Conservation (phyloP, 2,888 invertebrate species). For the Lobophora halterata region DNA sequence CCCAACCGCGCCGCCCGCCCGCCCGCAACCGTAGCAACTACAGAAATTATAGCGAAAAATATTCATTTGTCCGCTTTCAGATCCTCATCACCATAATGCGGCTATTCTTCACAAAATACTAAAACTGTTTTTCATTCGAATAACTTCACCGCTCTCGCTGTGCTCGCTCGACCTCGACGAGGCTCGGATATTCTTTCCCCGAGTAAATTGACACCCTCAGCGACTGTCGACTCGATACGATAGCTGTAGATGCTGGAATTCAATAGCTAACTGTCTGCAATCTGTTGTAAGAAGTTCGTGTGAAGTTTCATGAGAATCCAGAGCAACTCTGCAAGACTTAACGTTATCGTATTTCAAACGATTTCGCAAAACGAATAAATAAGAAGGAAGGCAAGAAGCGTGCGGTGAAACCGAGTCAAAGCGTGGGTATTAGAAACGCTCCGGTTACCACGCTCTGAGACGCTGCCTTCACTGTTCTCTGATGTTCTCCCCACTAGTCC, state of each 20-base stretch:
- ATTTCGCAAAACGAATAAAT: slow-evolving; percentile 79
- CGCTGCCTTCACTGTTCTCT: slow-evolving; percentile 35
- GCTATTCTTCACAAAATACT: slow-evolving; percentile 34
- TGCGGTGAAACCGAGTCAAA: slow-evolving; percentile 79
- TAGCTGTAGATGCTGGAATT: slow-evolving; percentile 62
- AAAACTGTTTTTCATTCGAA: slow-evolving; percentile 28
- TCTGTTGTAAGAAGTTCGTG: slow-evolving; percentile 63
- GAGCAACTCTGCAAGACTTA: slow-evolving; percentile 61
- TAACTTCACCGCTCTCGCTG: slow-evolving; percentile 17
- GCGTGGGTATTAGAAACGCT: slow-evolving; percentile 80
- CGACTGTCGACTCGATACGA: slow-evolving; percentile 41
- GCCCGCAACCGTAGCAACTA: no score
- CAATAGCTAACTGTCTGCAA: slow-evolving; percentile 69
- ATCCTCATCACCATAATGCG: slow-evolving; percentile 57
- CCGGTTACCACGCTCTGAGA: slow-evolving; percentile 72
- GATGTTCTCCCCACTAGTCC: slow-evolving; percentile 12
- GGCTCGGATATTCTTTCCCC: slow-evolving; percentile 37
- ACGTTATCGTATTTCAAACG: slow-evolving; percentile 80
- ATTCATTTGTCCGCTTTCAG: slow-evolving; percentile 69
- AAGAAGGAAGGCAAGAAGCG: slow-evolving; percentile 78
- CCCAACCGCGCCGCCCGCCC: no score
- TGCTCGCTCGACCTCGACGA: slow-evolving; percentile 13
- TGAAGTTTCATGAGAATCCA: slow-evolving; percentile 72
- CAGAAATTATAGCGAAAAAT: slow-evolving; percentile 75
- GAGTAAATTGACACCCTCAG: slow-evolving; percentile 52